A percentile compares a stretch with the other conserved stretches of the same genome.
Evolutionary conservation across 2,113 vertebrate species (phyloP).

Genomic region (Salvelinus sp.): DNA sequence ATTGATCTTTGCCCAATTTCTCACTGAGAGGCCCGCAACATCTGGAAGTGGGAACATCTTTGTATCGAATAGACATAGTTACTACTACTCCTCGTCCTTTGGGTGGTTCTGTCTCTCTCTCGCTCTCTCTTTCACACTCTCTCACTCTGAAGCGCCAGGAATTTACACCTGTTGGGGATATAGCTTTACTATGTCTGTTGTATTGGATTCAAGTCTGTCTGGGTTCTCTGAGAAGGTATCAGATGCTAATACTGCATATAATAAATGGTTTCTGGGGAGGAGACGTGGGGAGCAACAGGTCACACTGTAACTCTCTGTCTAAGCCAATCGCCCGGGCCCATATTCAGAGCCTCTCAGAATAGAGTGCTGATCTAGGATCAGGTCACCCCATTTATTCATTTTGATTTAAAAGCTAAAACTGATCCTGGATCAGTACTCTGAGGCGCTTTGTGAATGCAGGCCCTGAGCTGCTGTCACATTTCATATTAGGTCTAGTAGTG

Average conservation of each 20-base stretch:
- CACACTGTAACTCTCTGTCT: conserved; percentile 16
- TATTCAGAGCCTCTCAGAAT: conserved; percentile 20
- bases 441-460: conserved; percentile 10
- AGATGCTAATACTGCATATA: conserved; percentile 30
- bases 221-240: conserved; percentile 56
- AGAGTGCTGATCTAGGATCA: too few species aligned
- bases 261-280: conserved; percentile 54
- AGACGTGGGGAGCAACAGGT: conserved; percentile 35
- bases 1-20: conserved; percentile 61
- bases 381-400: too few species aligned
- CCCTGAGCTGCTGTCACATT: too few species aligned
- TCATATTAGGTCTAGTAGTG: too few species aligned
- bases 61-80: conserved; percentile 46
- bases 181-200: conserved; percentile 66
- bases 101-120: background rate
- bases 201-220: conserved; percentile 52
- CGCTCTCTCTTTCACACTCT: too few species aligned
- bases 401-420: too few species aligned
- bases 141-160: conserved; percentile 54
- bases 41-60: conserved; percentile 69
- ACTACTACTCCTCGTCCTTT: background rate
- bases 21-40: conserved; percentile 60
- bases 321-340: conserved; percentile 4
- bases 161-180: conserved; percentile 72
- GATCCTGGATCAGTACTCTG: conserved; percentile 10